Evolutionary conservation across 2,113 vertebrate species (phyloP).

Genomic region (Eulemur macaco): DNA sequence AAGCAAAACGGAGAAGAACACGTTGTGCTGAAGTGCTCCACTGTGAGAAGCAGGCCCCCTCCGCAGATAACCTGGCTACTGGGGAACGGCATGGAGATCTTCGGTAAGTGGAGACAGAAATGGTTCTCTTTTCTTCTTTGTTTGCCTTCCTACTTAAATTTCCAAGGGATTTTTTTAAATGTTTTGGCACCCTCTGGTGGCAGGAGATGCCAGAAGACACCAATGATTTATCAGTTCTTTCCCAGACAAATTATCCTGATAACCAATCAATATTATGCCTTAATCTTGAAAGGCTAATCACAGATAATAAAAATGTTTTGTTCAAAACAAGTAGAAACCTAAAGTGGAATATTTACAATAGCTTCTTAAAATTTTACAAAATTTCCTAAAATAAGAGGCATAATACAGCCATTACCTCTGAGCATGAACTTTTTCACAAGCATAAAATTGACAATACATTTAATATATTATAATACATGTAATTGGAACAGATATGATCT

Average conservation of each 20-base stretch:
- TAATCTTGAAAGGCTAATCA: background rate
- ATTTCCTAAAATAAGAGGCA: background rate
- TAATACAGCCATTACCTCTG: background rate
- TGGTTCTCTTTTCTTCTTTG: background rate
- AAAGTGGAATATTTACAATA: background rate
- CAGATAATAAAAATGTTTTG: background rate
- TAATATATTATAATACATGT: background rate
- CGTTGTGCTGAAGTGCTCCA: constrained; percentile 72
- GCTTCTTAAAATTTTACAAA: background rate
- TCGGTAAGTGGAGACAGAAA: constrained; percentile 57
- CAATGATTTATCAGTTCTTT: background rate
- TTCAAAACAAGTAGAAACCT: background rate
- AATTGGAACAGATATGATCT: background rate
- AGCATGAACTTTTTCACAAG: background rate
- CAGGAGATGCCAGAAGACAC: too few species aligned
- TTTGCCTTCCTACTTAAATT: background rate
- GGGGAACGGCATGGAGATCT: constrained; percentile 73
- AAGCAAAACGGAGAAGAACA: background rate
- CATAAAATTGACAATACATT: background rate
- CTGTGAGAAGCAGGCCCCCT: constrained; percentile 76
- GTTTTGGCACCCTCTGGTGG: constrained; percentile 69
- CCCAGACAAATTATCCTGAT: background rate
- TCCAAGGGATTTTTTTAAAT: constrained; percentile 26
- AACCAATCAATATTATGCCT: background rate
- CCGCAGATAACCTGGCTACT: constrained; percentile 83